Base-by-base conservation (phyloP, 2,113 vertebrate genomes). In the Gallinago paraguaiae region DNA sequence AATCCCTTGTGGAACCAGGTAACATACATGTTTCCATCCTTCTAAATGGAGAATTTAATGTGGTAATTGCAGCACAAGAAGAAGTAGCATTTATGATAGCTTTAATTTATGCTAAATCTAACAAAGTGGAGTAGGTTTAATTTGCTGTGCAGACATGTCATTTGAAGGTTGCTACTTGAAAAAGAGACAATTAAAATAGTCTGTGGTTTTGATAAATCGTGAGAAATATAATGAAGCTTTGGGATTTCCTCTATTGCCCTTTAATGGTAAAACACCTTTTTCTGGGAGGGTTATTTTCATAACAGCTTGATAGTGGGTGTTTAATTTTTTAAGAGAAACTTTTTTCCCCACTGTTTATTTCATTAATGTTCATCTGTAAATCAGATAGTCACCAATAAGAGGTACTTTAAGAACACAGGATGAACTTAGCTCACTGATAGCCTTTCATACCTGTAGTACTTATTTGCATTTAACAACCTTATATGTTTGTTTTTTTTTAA, bases 1-100 rank as follows among this genome's bases (percentile, higher is more conserved):
- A 95, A 97, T 64, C 87, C 88, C 33, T 79, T 93, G 9, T 96
- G 94, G 97, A 97, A 96, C 56, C 95, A 98, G 23, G 67, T 97
- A 39, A 96, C 37, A 2, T 95, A 75, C 48, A 60, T 90, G 87
- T 96, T 92, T 87, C 86, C 22, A 23, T 88, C 22, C 75, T 97
- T 85, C 89, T 86, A 84, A 94, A 61, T 4, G 80, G 93, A 70
- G 56, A 95, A 59, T 72, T 96, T 43, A 84, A 90, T 63, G 68
- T 37, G 64, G 61, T 93, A 69, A 80, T 57, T 82, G 48, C 35
- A 53, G 13, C 63, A 65, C 15, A 45, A 43, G 35, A 56, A 68
- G 13, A 53, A 59, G 24, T 18, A 54, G 14, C 12, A 37, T 19
- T 60, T 61, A 4, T 37, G 20, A 17, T 12, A n/a, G 19, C 18